Evolutionary conservation across 1,140 invertebrate species (phyloP), one percentile per base, ranked within the genome.

Genomic region (Tetramorium alpestre): DNA sequence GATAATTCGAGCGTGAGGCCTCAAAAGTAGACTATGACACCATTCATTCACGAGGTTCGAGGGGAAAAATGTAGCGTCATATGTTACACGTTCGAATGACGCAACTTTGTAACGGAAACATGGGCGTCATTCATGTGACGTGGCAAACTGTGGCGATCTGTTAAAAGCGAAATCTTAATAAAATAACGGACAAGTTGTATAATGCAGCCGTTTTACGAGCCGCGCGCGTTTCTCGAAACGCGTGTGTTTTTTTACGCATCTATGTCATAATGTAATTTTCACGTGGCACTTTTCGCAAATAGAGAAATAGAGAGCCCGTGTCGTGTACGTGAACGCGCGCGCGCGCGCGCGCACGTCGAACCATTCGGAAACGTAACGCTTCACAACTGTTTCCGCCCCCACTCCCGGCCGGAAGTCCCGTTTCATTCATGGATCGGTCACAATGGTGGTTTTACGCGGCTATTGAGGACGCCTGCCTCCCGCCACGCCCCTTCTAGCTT

Each of bases 381-480:
- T 92, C 91, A 93, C 93, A 94, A 94, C 93, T 94, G 93, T 94
- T 94, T 94, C 93, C 93, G 93, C 93, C 93, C 93, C 92, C 93
- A 93, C 93, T 93, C 92, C 88, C 88, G 92, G 92, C 93, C 92
- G 93, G 93, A 94, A 94, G 93, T 94, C 93, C 93, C 93, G 92
- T 93, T 94, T 94, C 93, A 94, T 94, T 94, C 93, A 94, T 93
- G 93, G 91, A 93, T 94, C 93, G 93, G 93, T 94, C 93, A 94
- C 92, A 93, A 94, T 94, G 93, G 93, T 93, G 93, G 93, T 94
- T 94, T 94, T 94, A 94, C 93, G 93, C 91, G 91, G 93, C 93
- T 94, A 93, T 94, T 94, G 93, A 93, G 93, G 92, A 93, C 92
- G 93, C 91, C 92, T 89, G 65, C 81, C 91, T 89, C 89, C 87